Percentiles rank a stretch among this genome's conserved stretches.
Evolutionary conservation across 1,140 invertebrate species (phyloP).

Genomic region (Grapholita molesta): DNA sequence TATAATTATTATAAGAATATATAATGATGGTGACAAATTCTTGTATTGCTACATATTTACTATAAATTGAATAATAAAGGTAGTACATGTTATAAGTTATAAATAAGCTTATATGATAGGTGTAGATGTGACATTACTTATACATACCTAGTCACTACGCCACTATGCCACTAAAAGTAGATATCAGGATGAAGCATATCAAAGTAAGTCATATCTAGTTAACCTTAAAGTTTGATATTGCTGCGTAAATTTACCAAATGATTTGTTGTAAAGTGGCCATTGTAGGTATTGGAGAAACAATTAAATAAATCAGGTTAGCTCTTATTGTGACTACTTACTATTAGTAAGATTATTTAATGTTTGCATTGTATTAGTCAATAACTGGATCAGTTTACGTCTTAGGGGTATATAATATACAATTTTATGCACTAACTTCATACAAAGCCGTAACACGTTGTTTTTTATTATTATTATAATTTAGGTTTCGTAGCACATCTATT

Average conservation of each 20-base stretch:
- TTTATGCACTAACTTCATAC: background rate
- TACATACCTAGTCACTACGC: no score
- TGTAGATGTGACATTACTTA: no score
- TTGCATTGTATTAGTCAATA: background rate
- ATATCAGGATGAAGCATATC: no score
- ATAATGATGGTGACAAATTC: background rate
- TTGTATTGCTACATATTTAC: background rate
- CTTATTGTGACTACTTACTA: background rate
- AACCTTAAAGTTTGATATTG: no score
- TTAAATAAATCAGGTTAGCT: background rate
- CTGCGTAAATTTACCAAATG: no score
- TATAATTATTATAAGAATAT: constrained; percentile 3
- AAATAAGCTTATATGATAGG: no score
- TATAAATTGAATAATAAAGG: no score
- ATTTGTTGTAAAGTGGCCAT: no score
- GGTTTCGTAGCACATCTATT: background rate
- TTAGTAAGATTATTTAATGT: background rate
- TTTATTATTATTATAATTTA: background rate
- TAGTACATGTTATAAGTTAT: no score
- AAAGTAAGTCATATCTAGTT: no score
- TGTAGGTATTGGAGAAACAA: background rate
- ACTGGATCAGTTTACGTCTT: background rate
- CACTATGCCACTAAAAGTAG: no score
- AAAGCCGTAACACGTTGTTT: background rate
- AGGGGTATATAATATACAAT: background rate